Conservation (phyloP, 2,888 invertebrate species). For the Xanthorhoe spadicearia region DNA sequence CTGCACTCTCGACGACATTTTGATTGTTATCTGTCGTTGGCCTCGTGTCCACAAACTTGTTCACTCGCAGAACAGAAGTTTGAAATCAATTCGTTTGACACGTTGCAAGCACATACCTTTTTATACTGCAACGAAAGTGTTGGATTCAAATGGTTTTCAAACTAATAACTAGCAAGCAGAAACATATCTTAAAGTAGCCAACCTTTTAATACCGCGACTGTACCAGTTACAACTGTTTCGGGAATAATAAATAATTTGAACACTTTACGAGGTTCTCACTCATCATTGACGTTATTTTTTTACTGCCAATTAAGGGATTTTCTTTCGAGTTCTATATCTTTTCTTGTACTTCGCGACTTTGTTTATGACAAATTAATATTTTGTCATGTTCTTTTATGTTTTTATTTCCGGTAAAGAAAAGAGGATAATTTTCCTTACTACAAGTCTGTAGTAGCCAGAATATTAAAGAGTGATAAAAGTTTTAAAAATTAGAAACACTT, state of each 20-base stretch:
- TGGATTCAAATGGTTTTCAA: no score
- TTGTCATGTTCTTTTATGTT: not conserved
- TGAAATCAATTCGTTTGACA: no score
- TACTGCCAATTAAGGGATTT: constrained; percentile 19
- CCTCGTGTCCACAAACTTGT: constrained; percentile 32
- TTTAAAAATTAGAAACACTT: no score
- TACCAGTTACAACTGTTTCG: constrained; percentile 30
- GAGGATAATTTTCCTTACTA: no score
- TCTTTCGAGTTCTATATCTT: constrained; percentile 4
- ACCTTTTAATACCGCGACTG: no score
- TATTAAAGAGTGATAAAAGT: no score
- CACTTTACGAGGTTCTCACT: constrained; percentile 27
- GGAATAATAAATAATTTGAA: constrained; percentile 24
- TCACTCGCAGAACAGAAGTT: no score
- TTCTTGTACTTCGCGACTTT: not conserved
- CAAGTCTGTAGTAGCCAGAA: no score
- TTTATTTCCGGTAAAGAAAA: not conserved
- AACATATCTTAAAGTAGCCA: no score
- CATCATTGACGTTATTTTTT: constrained; percentile 20
- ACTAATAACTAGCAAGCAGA: no score
- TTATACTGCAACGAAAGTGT: no score
- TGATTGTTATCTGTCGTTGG: constrained; percentile 52
- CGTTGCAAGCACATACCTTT: no score
- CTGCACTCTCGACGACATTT: constrained; percentile 36
- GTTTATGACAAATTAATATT: not conserved